Evolutionary conservation across 1,140 invertebrate genomes (phyloP), one percentile per base, ranked within the genome.

Genomic region (Hermetia illucens): DNA sequence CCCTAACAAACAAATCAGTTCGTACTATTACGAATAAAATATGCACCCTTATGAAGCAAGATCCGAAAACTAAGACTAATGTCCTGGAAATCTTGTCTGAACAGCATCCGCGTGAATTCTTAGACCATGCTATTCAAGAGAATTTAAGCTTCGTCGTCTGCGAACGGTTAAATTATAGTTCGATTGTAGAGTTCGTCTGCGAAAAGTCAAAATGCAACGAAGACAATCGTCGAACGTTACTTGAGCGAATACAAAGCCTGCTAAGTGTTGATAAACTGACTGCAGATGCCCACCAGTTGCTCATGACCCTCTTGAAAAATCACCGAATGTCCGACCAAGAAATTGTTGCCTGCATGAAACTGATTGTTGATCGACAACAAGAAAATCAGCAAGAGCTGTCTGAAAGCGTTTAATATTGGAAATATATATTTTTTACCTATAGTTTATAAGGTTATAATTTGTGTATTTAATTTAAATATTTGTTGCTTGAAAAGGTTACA

Each of bases 1-100:
- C 25, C 25, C 13, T 47, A 5, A 31, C 42, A 3, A 18, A 49
- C 2, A 58, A 56, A 32, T 43, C 20, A 9, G 43, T 45, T 13
- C 36, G 40, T 20, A 44, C n/a, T 4, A 3, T 59, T 27, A 39
- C 50, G 20, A 59, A 59, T 35, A 47, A 49, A 13, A 25, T 60
- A 18, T 59, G 56, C 1, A 41, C 39, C 5, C 39, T 54, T n/a
- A 60, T 60, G 57, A 38, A 21, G 4, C 24, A 19, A 22, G 52
- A 57, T 40, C 37, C 51, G 0, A 55, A 55, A 33, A 40, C 55
- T 1, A 55, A 52, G 38, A 50, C 50, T 1, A 51, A 39, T 36
- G 50, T 59, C 13, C 30, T 60, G 29, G 57, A 60, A 39, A 57
- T 48, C 8, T 45, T 60, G n/a, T 59, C 56, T 8, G 57, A 60